A percentile compares a stretch with the other conserved stretches of the same genome.
These are phyloP conservation scores for Corticium candelabrum DNA, from an alignment of 37 sponge, comb jelly and placozoan genomes.

Conservation along the genomic window DNA sequence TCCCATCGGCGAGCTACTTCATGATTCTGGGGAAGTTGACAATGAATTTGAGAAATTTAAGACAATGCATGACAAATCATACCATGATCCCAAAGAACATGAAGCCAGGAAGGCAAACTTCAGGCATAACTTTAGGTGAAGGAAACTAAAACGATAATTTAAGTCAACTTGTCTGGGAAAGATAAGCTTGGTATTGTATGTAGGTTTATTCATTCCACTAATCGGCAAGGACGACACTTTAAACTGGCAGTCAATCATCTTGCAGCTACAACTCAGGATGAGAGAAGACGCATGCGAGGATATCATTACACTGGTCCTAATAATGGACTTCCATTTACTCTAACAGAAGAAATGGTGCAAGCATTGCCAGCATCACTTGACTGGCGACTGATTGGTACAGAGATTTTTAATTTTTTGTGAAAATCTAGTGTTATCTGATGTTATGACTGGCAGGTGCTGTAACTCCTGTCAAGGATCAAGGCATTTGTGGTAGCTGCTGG, in stretches of 20 bases:
- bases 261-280: background rate
- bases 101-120: constrained; percentile 47
- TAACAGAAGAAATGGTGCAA: background rate
- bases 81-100: constrained; percentile 31
- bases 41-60: constrained; percentile 55
- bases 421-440: background rate
- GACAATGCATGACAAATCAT: constrained; percentile 38
- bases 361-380: background rate
- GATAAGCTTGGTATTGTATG: too few relatives aligned
- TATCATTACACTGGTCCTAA: background rate
- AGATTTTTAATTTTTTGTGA: too few relatives aligned
- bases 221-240: constrained; percentile 13
- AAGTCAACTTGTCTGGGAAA: too few relatives aligned
- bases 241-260: constrained; percentile 16
- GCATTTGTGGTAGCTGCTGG: constrained; percentile 98
- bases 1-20: background rate
- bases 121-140: constrained; percentile 61
- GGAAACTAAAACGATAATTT: too few relatives aligned
- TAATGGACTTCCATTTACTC: background rate
- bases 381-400: background rate
- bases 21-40: constrained; percentile 15
- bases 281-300: background rate
- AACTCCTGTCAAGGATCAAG: constrained; percentile 95
- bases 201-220: constrained; percentile 23
- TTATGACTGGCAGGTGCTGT: constrained; percentile 91